Percentiles rank a stretch among this genome's conserved stretches.
Conservation (phyloP, 2,888 invertebrate genomes). For the Branchipolynoe longqiensis region DNA sequence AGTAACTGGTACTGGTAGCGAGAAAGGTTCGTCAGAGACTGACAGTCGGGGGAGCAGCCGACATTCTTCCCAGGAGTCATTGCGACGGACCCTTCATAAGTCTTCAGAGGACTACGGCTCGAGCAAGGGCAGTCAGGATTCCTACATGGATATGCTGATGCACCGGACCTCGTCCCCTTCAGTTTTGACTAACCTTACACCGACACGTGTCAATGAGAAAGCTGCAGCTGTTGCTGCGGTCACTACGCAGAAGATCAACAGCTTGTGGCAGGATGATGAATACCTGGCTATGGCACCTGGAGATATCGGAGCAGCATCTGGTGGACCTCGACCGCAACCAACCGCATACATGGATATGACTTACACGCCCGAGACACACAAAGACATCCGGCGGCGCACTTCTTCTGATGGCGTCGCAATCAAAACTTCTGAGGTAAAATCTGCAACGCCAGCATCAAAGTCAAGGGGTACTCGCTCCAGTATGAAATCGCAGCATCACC, state of each 20-base stretch:
- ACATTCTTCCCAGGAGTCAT: constrained; percentile 59
- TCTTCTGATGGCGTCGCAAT: not conserved
- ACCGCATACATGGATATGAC: constrained; percentile 22
- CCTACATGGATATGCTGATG: constrained; percentile 34
- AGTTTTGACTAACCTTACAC: not conserved
- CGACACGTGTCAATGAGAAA: not conserved
- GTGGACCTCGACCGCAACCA: not conserved
- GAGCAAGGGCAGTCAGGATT: constrained; percentile 1
- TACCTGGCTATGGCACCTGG: constrained; percentile 34
- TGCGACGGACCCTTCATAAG: constrained; percentile 34
- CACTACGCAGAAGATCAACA: not conserved
- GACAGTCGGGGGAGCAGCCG: constrained; percentile 73
- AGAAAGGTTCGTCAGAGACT: constrained; percentile 70
- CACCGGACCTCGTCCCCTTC: constrained; percentile 27
- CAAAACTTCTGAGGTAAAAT: not conserved
- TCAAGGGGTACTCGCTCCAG: constrained; percentile 1
- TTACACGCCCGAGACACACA: not conserved
- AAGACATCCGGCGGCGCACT: not conserved
- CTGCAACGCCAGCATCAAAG: not conserved
- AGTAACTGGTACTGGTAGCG: not conserved
- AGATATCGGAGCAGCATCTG: not conserved
- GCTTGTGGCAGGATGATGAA: not conserved
- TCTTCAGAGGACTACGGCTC: constrained; percentile 53
- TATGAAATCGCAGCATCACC: constrained; percentile 2
- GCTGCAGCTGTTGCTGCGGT: not conserved